phyloP scores from a whole-genome alignment of 2,797 vertebrate genomes.

The Pachyuromys duprasi region DNA sequence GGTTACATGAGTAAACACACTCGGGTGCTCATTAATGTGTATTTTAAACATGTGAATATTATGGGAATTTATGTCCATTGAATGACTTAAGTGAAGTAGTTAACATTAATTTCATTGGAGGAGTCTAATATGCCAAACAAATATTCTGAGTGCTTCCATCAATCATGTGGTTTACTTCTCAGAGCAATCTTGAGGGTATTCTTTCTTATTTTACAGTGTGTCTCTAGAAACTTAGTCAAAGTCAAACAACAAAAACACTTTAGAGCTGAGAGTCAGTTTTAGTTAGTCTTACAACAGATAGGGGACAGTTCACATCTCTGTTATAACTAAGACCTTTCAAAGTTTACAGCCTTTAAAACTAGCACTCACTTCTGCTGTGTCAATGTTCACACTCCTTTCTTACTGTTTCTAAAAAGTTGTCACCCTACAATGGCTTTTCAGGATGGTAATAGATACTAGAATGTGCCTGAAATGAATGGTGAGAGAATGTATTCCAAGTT shows the following conservation, averaged over 20 bases:
- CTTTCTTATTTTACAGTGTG: not conserved
- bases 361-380: slow-evolving; percentile 23
- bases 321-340: not conserved
- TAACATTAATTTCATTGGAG: slow-evolving; percentile 6
- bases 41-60: slow-evolving; percentile 18
- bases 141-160: slow-evolving; percentile 4
- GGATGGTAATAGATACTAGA: slow-evolving; percentile 1
- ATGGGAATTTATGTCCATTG: slow-evolving; percentile 16
- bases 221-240: not conserved
- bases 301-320: not conserved
- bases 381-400: not conserved
- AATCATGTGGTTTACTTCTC: not conserved
- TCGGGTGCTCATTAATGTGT: not conserved
- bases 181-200: not conserved
- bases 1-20: not conserved
- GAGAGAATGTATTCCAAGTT: not conserved
- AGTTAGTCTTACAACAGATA: not conserved
- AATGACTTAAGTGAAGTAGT: not conserved
- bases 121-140: not conserved
- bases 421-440: slow-evolving; percentile 68
- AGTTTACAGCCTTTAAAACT: not conserved
- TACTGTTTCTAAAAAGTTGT: slow-evolving; percentile 68
- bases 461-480: not conserved
- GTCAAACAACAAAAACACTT: not conserved
- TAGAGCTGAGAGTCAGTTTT: not conserved